Evolutionary conservation across 2,113 vertebrate genomes (phyloP).

Genomic region (Orcinus orca): DNA sequence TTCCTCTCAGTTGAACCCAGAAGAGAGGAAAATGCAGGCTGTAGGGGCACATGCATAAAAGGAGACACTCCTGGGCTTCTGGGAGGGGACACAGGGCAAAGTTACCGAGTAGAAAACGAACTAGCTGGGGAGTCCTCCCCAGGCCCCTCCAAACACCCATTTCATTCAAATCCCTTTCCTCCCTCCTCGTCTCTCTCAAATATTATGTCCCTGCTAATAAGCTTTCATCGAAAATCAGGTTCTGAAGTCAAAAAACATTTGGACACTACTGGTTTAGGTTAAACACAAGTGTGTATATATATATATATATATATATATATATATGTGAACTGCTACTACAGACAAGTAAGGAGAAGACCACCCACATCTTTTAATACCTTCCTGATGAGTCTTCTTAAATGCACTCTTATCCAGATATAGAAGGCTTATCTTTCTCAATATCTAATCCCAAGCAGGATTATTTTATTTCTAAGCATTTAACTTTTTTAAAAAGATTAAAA

Average conservation of each 20-base stretch:
- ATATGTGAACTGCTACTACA: background rate
- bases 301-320: too few relatives aligned
- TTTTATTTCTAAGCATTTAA: background rate
- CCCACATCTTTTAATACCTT: background rate
- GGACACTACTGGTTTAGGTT: background rate
- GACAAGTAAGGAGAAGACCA: background rate
- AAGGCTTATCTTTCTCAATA: background rate
- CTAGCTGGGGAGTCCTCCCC: background rate
- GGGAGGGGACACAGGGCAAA: background rate
- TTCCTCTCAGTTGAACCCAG: background rate
- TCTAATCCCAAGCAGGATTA: background rate
- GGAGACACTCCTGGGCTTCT: background rate
- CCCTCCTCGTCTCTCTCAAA: rapidly evolving
- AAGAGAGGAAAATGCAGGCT: background rate
- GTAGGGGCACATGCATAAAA: background rate
- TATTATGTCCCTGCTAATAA: background rate
- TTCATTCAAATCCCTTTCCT: background rate
- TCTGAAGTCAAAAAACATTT: background rate
- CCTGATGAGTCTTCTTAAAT: background rate
- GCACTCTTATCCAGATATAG: background rate
- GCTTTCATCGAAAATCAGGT: background rate
- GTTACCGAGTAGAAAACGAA: background rate
- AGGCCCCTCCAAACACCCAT: background rate
- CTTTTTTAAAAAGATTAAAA: background rate
- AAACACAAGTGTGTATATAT: background rate